Base-by-base conservation (phyloP, 1,140 invertebrate genomes). In the Doryteuthis pealeii region DNA sequence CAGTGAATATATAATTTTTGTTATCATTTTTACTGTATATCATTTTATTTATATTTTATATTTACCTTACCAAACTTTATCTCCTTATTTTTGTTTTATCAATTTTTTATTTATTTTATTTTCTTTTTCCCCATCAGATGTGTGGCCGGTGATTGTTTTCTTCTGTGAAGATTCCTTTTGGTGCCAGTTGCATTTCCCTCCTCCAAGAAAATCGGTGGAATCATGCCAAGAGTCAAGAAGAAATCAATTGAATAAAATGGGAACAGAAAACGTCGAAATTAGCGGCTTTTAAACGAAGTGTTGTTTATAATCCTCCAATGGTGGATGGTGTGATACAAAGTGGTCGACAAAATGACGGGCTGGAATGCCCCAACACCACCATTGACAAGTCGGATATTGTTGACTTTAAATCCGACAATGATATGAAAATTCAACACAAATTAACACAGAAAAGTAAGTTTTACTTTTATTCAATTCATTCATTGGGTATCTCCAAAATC, bases 191-290 rank as follows among this genome's bases (percentile, higher is more conserved):
- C n/a, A n/a, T n/a, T n/a, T n/a, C n/a, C n/a, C n/a, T n/a, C n/a
- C n/a, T n/a, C n/a, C n/a, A n/a, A n/a, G n/a, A n/a, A n/a, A n/a
- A n/a, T n/a, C n/a, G n/a, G n/a, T n/a, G 45, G 26, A 58, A 22
- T 18, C 18, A 58, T 58, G 54, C 54, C 54, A n/a, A 8, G 54
- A 22, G 54, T 58, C 6, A 58, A 58, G 26, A 58, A 58, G 26
- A 58, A 58, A 58, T 58, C 54, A 58, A 18, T 58, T 28, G 54
- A 58, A 58, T 58, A n/a, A n/a, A n/a, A 58, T 58, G 54, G 54
- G 18, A 58, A 58, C 26, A 8, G 54, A 2, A 58, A 58, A 58
- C 18, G 54, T 6, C 10, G 18, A 58, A 58, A 22, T 28, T 58
- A 58, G 54, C 54, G 6, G 54, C 54, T 2, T 5, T 18, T 6